phyloP scores from a whole-genome alignment of 92 coral and sea anemone genomes.

The Montipora capitata region DNA sequence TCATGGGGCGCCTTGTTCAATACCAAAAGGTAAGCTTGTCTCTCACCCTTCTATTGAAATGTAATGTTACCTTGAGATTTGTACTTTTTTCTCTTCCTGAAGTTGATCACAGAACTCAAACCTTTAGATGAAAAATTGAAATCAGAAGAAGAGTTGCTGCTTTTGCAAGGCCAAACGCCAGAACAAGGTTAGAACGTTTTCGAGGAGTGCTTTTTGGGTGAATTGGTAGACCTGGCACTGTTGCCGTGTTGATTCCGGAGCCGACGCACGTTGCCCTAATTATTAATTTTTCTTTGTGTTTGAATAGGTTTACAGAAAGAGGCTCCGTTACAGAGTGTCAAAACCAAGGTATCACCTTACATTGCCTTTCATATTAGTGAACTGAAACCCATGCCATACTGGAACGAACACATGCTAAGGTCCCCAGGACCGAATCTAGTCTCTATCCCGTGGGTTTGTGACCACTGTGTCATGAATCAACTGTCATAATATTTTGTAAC shows the following conservation, averaged over 20 bases:
- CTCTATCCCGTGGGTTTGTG: too few relatives aligned
- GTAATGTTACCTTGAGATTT: too few relatives aligned
- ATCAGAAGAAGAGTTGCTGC: slow-evolving; percentile 81
- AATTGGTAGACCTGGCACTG: too few relatives aligned
- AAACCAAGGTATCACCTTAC: slow-evolving; percentile 1
- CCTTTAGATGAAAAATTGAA: slow-evolving; percentile 88
- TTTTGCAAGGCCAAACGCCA: slow-evolving; percentile 43
- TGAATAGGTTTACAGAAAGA: not conserved
- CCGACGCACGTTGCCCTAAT: too few relatives aligned
- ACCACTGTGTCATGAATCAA: too few relatives aligned
- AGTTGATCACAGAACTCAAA: slow-evolving; percentile 94
- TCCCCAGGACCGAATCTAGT: too few relatives aligned
- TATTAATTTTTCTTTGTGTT: not conserved
- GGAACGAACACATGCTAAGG: too few relatives aligned
- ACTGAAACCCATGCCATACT: too few relatives aligned
- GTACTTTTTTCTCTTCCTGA: not conserved
- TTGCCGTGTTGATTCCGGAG: too few relatives aligned
- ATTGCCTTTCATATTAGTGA: too few relatives aligned
- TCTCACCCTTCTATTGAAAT: not conserved
- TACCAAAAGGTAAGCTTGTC: slow-evolving; percentile 79
- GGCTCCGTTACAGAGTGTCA: not conserved
- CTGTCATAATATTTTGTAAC: too few relatives aligned
- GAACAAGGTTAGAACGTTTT: slow-evolving; percentile 41
- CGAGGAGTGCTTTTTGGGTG: too few relatives aligned
- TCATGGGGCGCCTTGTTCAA: slow-evolving; percentile 92